Percentiles rank a stretch among this genome's conserved stretches.
phyloP scores from a whole-genome alignment of 2,888 invertebrate genomes.

The Drosophila percnosoma region DNA sequence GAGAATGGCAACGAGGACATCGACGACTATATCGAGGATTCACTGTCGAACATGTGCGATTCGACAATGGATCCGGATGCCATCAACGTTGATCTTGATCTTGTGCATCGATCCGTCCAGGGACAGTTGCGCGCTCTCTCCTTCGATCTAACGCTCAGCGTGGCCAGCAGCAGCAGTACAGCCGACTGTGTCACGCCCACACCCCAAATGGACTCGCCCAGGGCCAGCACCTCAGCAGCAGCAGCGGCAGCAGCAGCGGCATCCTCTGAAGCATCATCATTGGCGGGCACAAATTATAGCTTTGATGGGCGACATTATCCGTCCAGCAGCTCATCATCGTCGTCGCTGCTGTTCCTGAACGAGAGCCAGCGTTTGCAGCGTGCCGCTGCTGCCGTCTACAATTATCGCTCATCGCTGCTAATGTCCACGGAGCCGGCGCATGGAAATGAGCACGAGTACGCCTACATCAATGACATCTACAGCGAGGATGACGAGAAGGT shows the following conservation, averaged over 20 bases:
- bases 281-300: not conserved
- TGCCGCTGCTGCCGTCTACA: constrained; percentile 82
- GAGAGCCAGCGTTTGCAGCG: constrained; percentile 80
- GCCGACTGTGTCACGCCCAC: constrained; percentile 59
- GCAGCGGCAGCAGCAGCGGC: no score
- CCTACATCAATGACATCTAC: constrained; percentile 83
- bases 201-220: constrained; percentile 35
- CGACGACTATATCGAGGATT: constrained; percentile 83
- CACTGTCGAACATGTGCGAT: constrained; percentile 81
- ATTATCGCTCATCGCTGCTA: constrained; percentile 76
- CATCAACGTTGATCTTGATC: constrained; percentile 27
- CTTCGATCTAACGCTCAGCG: constrained; percentile 56
- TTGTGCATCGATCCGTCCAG: constrained; percentile 41
- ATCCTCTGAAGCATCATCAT: constrained; percentile 5
- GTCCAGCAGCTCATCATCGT: constrained; percentile 37
- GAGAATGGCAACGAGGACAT: constrained; percentile 82
- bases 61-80: constrained; percentile 73
- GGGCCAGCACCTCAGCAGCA: constrained; percentile 39
- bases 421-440: constrained; percentile 78
- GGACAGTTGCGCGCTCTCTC: constrained; percentile 49
- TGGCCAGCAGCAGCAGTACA: constrained; percentile 5
- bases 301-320: constrained; percentile 13
- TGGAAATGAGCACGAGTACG: constrained; percentile 75
- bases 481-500: constrained; percentile 90
- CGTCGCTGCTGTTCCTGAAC: constrained; percentile 51